phyloP scores from a whole-genome alignment of 1,140 invertebrate species.

The Drosophila sp. region DNA sequence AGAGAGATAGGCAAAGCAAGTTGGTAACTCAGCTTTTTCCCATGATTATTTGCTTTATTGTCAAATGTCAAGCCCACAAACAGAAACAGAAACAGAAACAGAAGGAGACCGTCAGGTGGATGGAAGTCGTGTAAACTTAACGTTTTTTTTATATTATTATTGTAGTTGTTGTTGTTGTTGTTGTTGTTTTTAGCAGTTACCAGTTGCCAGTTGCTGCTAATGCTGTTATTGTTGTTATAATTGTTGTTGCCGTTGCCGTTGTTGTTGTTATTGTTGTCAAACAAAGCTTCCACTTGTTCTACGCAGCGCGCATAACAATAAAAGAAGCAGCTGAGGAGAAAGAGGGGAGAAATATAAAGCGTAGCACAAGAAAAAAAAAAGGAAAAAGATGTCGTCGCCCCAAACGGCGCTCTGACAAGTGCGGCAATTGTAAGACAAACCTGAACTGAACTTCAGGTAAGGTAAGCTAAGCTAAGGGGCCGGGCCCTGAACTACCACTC shows the following conservation, averaged over 20 bases:
- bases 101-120: constrained; percentile 63
- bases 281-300: constrained; percentile 84
- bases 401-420: constrained; percentile 59
- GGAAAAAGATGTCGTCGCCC: constrained; percentile 42
- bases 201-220: constrained; percentile 1
- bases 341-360: constrained; percentile 29
- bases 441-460: constrained; percentile 43
- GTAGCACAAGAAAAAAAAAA: no score
- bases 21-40: constrained; percentile 72
- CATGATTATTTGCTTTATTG: constrained; percentile 84
- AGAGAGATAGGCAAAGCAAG: constrained; percentile 14
- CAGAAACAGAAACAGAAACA: constrained; percentile 6
- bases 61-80: constrained; percentile 77
- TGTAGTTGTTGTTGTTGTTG: no score
- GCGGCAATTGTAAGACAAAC: constrained; percentile 72
- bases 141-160: no score
- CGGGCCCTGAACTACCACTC: not conserved
- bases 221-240: constrained; percentile 54
- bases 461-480: constrained; percentile 19
- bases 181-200: constrained; percentile 6
- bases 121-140: constrained; percentile 79
- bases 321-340: constrained; percentile 45
- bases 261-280: constrained; percentile 74
- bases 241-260: no score
- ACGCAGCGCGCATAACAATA: constrained; percentile 79